Conservation (phyloP, 2,113 vertebrate genomes). For the Pogonocichla stellata region DNA sequence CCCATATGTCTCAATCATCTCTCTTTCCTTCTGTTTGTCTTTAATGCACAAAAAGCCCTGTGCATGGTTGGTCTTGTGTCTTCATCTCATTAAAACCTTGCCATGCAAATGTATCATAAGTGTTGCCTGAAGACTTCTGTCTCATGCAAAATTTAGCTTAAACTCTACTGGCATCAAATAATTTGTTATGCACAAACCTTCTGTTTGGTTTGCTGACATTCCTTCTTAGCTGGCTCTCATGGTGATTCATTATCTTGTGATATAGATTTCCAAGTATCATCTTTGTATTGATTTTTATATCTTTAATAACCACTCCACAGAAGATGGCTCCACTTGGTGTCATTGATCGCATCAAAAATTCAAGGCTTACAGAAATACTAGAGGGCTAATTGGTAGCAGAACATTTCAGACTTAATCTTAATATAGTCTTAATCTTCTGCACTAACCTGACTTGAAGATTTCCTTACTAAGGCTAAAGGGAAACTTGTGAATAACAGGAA, state of each 20-base stretch:
- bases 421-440: constrained; percentile 79
- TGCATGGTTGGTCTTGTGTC: constrained; percentile 60
- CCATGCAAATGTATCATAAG: constrained; percentile 74
- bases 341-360: constrained; percentile 88
- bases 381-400: constrained; percentile 83
- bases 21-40: not conserved
- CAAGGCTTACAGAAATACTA: constrained; percentile 85
- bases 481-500: constrained; percentile 53
- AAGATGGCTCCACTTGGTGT: constrained; percentile 82
- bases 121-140: constrained; percentile 75
- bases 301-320: constrained; percentile 84
- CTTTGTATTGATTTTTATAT: constrained; percentile 86
- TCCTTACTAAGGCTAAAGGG: constrained; percentile 54
- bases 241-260: constrained; percentile 81
- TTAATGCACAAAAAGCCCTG: constrained; percentile 34
- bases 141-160: constrained; percentile 79
- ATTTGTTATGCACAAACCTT: constrained; percentile 77
- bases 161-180: constrained; percentile 71
- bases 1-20: constrained; percentile 58
- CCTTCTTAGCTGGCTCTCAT: constrained; percentile 74
- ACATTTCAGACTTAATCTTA: constrained; percentile 79
- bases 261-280: constrained; percentile 86
- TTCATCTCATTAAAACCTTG: constrained; percentile 76
- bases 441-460: constrained; percentile 74
- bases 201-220: constrained; percentile 81